Evolutionary conservation across 2,888 invertebrate species (phyloP), one percentile per base, ranked within the genome.

Genomic region (Luperina nickerlii): DNA sequence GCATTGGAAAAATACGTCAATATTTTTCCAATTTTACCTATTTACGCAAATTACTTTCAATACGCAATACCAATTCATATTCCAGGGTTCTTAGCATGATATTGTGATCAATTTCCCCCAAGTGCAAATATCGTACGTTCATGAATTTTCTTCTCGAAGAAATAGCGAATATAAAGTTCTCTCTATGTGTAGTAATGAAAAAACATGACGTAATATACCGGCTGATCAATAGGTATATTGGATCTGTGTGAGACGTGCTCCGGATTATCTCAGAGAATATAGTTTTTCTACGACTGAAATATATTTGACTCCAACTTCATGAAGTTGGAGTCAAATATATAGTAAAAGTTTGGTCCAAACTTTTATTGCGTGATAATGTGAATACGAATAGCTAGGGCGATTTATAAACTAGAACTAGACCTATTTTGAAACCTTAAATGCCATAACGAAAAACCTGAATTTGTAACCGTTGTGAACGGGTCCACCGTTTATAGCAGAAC

Each of bases 111-210:
- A 85, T 87, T 87, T 83, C 68, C 51, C 24, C 60, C 73, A 78
- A 86, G 69, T 75, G 76, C 68, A 74, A 80, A 83, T 48, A 83
- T 68, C 63, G 72, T 65, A 79, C 77, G 76, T 71, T 81, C 85
- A 81, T 87, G 81, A 87, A 87, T 85, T 81, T 72, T 48, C 27
- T 51, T 77, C 68, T 73, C 76, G 70, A 67, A 79, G 83, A 76
- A 74, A 87, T 82, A 76, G 72, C n/a, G 76, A 78, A 81, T 74
- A 85, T 79, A 79, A 75, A 86, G 63, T 72, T 81, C 70, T 71
- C 74, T 71, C 69, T 60, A 76, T 82, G 38, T 62, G 73, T 67
- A 62, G 63, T 87, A 81, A 85, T 85, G 83, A 87, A 87, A 87
- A 87, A 81, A 76, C 67, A 84, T 83, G 78, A 83, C 69, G 79